Percentiles rank a stretch among this genome's conserved stretches.
phyloP scores from a whole-genome alignment of 2,888 invertebrate species.

The Lasius fuliginosus region DNA sequence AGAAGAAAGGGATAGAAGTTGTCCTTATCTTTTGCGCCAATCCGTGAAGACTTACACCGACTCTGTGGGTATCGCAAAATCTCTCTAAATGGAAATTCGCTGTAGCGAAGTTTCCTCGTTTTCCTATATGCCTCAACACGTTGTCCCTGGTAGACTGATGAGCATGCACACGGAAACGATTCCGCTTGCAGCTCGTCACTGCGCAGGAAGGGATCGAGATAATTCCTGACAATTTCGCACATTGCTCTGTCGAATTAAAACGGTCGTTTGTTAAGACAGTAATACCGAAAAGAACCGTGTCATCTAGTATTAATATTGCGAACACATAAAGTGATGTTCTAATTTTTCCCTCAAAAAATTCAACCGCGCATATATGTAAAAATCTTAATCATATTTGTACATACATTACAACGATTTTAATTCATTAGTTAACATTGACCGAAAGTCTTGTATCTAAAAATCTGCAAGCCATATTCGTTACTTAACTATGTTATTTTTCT shows the following conservation, averaged over 20 bases:
- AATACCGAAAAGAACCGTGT: slow-evolving; percentile 2
- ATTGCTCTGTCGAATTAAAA: slow-evolving; percentile 64
- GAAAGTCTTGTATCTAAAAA: background rate
- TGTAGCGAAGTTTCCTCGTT: slow-evolving; percentile 76
- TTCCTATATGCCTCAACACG: slow-evolving; percentile 62
- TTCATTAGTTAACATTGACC: background rate
- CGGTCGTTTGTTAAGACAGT: slow-evolving; percentile 33
- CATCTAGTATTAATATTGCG: background rate
- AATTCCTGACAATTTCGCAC: slow-evolving; percentile 68
- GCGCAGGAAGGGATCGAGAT: slow-evolving; percentile 63
- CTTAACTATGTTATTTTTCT: background rate
- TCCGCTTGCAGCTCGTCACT: slow-evolving; percentile 62
- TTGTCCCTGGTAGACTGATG: slow-evolving; percentile 66
- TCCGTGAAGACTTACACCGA: slow-evolving; percentile 62
- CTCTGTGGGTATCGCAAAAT: slow-evolving; percentile 71
- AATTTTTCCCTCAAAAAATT: background rate
- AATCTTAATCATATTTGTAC: background rate
- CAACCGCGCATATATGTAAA: background rate
- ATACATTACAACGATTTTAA: background rate
- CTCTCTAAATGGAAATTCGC: slow-evolving; percentile 82
- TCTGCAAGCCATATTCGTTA: background rate
- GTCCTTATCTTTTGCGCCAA: slow-evolving; percentile 50
- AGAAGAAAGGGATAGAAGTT: slow-evolving; percentile 57
- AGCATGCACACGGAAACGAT: slow-evolving; percentile 66
- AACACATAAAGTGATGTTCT: background rate